Evolutionary conservation across 2,888 invertebrate species (phyloP).

Genomic region (Pristionchus mayeri): DNA sequence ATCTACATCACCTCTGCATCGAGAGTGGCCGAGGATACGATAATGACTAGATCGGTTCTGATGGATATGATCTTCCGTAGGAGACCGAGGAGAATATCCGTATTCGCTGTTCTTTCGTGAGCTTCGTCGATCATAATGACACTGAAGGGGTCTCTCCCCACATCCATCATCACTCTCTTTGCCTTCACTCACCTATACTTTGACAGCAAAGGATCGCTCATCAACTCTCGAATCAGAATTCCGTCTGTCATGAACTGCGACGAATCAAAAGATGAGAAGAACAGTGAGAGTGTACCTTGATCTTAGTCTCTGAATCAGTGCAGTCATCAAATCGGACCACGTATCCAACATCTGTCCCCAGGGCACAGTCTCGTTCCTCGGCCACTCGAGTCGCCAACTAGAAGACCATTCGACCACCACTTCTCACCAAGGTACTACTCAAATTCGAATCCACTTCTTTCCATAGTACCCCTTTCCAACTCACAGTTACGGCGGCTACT

Average conservation of each 20-base stretch:
- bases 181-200: slow-evolving; percentile 81
- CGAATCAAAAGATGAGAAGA: too few species aligned
- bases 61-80: slow-evolving; percentile 84
- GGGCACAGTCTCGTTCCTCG: slow-evolving; percentile 86
- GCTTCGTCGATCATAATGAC: slow-evolving; percentile 80
- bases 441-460: too few species aligned
- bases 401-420: slow-evolving; percentile 49
- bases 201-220: slow-evolving; percentile 91
- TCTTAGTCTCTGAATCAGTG: slow-evolving; percentile 76
- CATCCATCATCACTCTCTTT: not conserved
- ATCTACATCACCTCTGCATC: slow-evolving; percentile 86
- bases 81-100: slow-evolving; percentile 93
- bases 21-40: slow-evolving; percentile 95
- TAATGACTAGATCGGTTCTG: slow-evolving; percentile 72
- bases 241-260: slow-evolving; percentile 95
- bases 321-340: slow-evolving; percentile 83
- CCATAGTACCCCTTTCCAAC: slow-evolving; percentile 49
- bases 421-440: not conserved
- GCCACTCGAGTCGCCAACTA: slow-evolving; percentile 89
- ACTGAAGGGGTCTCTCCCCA: slow-evolving; percentile 80
- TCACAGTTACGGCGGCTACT: slow-evolving; percentile 87
- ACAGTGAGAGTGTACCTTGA: slow-evolving; percentile 77
- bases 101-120: slow-evolving; percentile 92
- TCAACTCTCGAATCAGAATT: slow-evolving; percentile 92
- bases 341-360: slow-evolving; percentile 89